Evolutionary conservation across 1,140 invertebrate genomes (phyloP).

Genomic region (Scaptomyza pallida): DNA sequence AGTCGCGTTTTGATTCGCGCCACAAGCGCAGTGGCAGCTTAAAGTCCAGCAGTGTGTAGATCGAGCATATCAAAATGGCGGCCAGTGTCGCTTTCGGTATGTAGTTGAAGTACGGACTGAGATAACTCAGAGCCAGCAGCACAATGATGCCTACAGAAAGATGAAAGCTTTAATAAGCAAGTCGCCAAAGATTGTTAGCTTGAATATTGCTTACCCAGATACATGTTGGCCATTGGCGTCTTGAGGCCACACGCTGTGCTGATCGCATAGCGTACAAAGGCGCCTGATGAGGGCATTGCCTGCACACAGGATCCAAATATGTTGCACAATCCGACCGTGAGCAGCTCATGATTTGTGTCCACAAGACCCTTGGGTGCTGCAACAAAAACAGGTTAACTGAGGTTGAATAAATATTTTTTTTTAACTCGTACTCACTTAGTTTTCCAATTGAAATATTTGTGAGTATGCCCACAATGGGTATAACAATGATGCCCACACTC

Average conservation of each 20-base stretch:
- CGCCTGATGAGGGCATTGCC: constrained; percentile 91
- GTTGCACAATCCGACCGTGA: constrained; percentile 90
- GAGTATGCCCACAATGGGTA: constrained; percentile 92
- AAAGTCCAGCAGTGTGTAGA: constrained; percentile 86
- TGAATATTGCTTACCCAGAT: constrained; percentile 84
- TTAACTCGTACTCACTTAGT: constrained; percentile 88
- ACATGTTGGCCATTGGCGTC: constrained; percentile 90
- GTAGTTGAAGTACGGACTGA: constrained; percentile 93
- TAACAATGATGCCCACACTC: constrained; percentile 89
- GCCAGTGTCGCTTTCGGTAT: constrained; percentile 92
- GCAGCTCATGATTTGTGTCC: constrained; percentile 89
- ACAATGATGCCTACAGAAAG: constrained; percentile 84
- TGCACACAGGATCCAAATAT: constrained; percentile 90
- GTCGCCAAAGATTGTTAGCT: neutral
- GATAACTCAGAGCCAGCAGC: constrained; percentile 88
- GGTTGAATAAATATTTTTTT: no score
- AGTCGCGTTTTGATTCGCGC: constrained; percentile 88
- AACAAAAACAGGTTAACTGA: neutral
- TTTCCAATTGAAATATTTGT: constrained; percentile 95
- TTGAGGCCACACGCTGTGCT: constrained; percentile 90
- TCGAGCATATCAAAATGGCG: constrained; percentile 88
- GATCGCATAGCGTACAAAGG: constrained; percentile 91
- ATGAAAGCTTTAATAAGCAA: neutral
- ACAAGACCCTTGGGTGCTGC: constrained; percentile 84
- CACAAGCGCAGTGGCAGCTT: constrained; percentile 89